These are phyloP conservation scores for Polypedilum pembai DNA, from an alignment of 1,140 invertebrate genomes.

Conservation along the genomic window DNA sequence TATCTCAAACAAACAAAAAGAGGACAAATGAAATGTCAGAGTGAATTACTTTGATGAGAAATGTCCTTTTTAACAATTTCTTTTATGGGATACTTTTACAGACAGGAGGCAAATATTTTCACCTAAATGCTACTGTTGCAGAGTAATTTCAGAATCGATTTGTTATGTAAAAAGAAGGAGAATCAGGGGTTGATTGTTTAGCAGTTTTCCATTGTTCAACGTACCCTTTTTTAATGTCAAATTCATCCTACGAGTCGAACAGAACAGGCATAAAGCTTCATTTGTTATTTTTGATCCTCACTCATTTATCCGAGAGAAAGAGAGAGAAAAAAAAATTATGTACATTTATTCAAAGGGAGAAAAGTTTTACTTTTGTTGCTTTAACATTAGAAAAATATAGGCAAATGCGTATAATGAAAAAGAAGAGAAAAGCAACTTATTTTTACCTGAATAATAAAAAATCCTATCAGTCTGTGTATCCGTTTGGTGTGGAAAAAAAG, in stretches of 20 bases:
- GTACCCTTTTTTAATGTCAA: constrained; percentile 7
- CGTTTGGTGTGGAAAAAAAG: too few relatives aligned
- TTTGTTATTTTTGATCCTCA: constrained; percentile 18
- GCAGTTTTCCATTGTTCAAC: neutral
- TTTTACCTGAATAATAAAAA: too few relatives aligned
- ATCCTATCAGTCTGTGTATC: too few relatives aligned
- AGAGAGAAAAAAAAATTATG: neutral
- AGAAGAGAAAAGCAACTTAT: too few relatives aligned
- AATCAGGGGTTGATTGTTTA: too few relatives aligned
- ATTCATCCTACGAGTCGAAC: neutral
- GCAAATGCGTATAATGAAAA: too few relatives aligned
- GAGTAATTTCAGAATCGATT: neutral
- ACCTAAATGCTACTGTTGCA: neutral
- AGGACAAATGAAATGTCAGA: neutral
- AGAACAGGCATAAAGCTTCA: neutral
- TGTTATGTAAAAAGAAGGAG: neutral
- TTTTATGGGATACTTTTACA: neutral
- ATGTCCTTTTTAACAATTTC: constrained; percentile 3
- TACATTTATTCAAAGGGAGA: neutral
- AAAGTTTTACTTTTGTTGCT: too few relatives aligned
- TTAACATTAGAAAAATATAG: too few relatives aligned
- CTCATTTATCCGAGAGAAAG: neutral
- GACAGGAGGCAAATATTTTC: neutral
- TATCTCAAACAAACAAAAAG: neutral
- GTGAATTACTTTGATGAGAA: constrained; percentile 4